Percentiles rank a stretch among this genome's conserved stretches.
These are phyloP conservation scores for Parauchenoglanis punctatus DNA, from an alignment of 2,797 vertebrate genomes.

Conservation along the genomic window DNA sequence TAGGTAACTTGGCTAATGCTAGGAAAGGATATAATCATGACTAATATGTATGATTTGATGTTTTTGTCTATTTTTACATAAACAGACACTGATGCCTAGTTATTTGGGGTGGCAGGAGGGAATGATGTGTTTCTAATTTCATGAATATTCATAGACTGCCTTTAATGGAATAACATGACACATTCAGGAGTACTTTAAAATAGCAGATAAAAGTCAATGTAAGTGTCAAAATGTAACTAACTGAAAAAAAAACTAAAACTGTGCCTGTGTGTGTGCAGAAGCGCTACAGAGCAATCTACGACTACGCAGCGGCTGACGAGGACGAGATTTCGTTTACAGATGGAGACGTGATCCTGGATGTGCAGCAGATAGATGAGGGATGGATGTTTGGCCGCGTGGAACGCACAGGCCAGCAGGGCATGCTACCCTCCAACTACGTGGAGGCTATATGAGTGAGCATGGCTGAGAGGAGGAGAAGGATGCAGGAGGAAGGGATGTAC, in stretches of 20 bases:
- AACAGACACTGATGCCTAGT: background rate
- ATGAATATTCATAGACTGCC: background rate
- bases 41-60: no score
- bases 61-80: background rate
- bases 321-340: slow-evolving; percentile 94
- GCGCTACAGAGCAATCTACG: slow-evolving; percentile 87
- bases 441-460: slow-evolving; percentile 80
- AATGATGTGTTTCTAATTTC: background rate
- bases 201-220: background rate
- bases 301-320: slow-evolving; percentile 87
- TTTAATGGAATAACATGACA: background rate
- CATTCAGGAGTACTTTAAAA: background rate
- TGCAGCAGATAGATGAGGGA: slow-evolving; percentile 93
- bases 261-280: slow-evolving; percentile 71
- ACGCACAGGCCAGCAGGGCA: slow-evolving; percentile 90
- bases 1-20: background rate
- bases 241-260: background rate
- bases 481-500: slow-evolving; percentile 17
- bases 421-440: slow-evolving; percentile 95
- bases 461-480: slow-evolving; percentile 18
- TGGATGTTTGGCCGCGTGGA: slow-evolving; percentile 96
- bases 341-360: slow-evolving; percentile 88
- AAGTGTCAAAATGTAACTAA: background rate
- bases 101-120: background rate
- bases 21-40: background rate